Conservation (phyloP, 2,113 vertebrate genomes). For the Dipodomys ordii region DNA sequence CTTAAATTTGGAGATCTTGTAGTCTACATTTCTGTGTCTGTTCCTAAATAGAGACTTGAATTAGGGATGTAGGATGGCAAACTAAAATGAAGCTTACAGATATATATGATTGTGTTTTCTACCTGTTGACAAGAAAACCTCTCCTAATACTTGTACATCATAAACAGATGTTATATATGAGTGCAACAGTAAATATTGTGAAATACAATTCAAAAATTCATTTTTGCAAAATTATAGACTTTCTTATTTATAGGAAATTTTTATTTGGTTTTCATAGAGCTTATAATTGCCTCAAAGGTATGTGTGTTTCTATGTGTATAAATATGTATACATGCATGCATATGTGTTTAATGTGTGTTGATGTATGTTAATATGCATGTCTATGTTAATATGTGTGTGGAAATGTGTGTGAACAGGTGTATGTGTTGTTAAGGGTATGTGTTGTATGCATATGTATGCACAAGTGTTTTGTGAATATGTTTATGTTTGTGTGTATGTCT, state of each 20-base stretch:
- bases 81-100: neutral
- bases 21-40: neutral
- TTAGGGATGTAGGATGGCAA: neutral
- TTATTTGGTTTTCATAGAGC: neutral
- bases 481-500: too few species aligned
- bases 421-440: too few species aligned
- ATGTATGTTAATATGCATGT: too few species aligned
- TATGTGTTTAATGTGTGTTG: too few species aligned
- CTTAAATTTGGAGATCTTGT: neutral
- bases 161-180: neutral
- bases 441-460: too few species aligned
- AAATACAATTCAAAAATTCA: neutral
- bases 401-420: too few species aligned
- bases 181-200: neutral
- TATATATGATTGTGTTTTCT: neutral
- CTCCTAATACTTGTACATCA: neutral
- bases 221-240: neutral
- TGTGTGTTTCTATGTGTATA: too few species aligned
- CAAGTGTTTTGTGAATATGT: too few species aligned
- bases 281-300: neutral
- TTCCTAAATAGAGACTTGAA: neutral
- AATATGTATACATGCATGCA: too few species aligned
- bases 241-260: constrained; percentile 13
- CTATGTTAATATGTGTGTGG: too few species aligned
- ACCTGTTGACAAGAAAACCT: neutral